Evolutionary conservation across 2,113 vertebrate species (phyloP).

Genomic region (Gnathonemus echidnorhynchus): DNA sequence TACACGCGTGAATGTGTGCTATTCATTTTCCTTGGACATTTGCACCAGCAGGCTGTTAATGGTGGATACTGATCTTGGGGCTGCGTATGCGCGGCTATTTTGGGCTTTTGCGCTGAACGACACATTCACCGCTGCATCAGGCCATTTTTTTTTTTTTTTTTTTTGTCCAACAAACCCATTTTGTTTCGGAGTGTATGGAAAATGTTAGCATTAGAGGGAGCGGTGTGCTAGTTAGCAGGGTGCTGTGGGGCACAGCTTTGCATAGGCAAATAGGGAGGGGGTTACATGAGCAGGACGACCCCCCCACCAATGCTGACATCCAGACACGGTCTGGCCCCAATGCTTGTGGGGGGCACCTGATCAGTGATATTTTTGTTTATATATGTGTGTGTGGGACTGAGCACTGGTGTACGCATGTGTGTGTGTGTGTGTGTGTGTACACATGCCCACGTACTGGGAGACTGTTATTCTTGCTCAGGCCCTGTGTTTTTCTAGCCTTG

Average conservation of each 20-base stretch:
- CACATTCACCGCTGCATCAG: neutral
- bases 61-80: neutral
- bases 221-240: neutral
- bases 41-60: neutral
- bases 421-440: slow-evolving; percentile 6
- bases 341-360: neutral
- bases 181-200: neutral
- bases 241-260: neutral
- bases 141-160: neutral
- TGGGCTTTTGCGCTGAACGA: neutral
- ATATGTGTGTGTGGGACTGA: slow-evolving; percentile 6
- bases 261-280: neutral
- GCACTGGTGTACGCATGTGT: neutral
- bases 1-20: neutral
- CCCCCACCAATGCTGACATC: neutral
- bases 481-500: neutral
- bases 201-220: neutral
- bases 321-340: neutral
- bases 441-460: neutral
- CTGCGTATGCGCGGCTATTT: neutral
- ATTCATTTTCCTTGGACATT: neutral
- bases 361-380: neutral
- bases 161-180: neutral
- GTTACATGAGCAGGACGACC: neutral
- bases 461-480: neutral